Conservation (phyloP, 2,888 invertebrate species). For the Gari tellinella region DNA sequence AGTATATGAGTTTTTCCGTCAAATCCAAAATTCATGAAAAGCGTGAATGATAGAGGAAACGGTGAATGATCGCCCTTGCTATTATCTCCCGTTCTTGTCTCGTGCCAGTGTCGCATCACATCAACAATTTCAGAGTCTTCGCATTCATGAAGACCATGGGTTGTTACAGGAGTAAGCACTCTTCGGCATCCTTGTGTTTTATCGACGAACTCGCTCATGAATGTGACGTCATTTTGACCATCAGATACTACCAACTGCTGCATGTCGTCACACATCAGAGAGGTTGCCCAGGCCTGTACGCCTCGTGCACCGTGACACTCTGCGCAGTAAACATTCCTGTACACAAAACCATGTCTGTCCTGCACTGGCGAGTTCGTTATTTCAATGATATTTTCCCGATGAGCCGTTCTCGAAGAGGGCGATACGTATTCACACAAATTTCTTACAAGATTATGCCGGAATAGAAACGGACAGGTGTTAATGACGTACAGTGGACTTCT, state of each 20-base stretch:
- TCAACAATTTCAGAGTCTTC: constrained; percentile 18
- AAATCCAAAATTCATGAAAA: constrained; percentile 80
- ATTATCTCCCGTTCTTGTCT: constrained; percentile 32
- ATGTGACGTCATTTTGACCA: constrained; percentile 41
- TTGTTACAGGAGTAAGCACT: constrained; percentile 39
- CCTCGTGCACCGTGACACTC: constrained; percentile 62
- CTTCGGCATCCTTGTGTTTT: constrained; percentile 41
- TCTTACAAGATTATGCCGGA: constrained; percentile 25
- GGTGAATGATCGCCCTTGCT: constrained; percentile 39
- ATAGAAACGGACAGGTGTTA: constrained; percentile 56
- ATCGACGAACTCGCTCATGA: constrained; percentile 44
- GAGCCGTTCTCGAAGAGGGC: constrained; percentile 7
- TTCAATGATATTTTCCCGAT: constrained; percentile 54
- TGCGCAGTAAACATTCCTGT: constrained; percentile 75
- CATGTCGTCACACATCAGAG: constrained; percentile 61
- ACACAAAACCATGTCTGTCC: constrained; percentile 68
- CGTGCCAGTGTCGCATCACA: constrained; percentile 20
- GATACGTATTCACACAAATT: constrained; percentile 52
- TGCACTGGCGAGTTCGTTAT: constrained; percentile 70
- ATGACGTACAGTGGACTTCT: constrained; percentile 65
- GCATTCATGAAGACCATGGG: constrained; percentile 53
- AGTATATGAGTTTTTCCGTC: constrained; percentile 78
- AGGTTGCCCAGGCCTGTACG: constrained; percentile 65
- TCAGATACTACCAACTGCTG: constrained; percentile 52
- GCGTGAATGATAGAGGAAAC: constrained; percentile 73